Evolutionary conservation across 2,888 invertebrate genomes (phyloP), one percentile per base, ranked within the genome.

Genomic region (Rhodophaea formosa): DNA sequence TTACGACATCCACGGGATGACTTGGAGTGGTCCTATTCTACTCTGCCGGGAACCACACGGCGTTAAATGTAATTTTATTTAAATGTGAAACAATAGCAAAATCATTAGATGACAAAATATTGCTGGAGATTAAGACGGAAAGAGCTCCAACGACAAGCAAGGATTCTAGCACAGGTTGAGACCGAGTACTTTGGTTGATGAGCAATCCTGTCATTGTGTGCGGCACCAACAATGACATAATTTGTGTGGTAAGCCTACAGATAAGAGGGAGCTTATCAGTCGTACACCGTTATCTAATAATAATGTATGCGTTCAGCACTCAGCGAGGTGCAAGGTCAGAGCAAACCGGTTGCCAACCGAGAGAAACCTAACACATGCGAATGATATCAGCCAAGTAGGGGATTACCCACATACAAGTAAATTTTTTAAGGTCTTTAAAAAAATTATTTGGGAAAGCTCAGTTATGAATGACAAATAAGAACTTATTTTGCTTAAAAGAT

Each of bases 231-330:
- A 46, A 46, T 17, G 46, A 49, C 14, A 32, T 15, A 49, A 49
- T 15, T 30, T 32, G 14, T 30, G 23, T 23, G 5, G 23, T 23
- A 32, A 49, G 32, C 32, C 49, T 32, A 32, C 32, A 49, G 49
- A 49, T 49, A 49, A 49, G 32, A 23, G 23, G 15, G 14, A 3
- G 8, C n/a, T 32, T 32, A 49, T 49, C 49, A 49, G 49, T 49
- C 32, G 32, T 6, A 15, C 30, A 8, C 30, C 32, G 30, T 49
- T 49, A 49, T 49, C 49, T 49, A 49, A 49, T 32, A 32, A 49
- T 49, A 15, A 49, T 32, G 32, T 49, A 49, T 32, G 32, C 49
- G 49, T 32, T 49, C 8, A 32, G 12, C n/a, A 29, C 7, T 23
- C 29, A n/a, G 12, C n/a, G 17, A 32, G 49, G 49, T 14, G 15